Percentiles rank a stretch among this genome's conserved stretches.
Conservation (phyloP, 2,888 invertebrate species). For the Aspidiotus destructor region DNA sequence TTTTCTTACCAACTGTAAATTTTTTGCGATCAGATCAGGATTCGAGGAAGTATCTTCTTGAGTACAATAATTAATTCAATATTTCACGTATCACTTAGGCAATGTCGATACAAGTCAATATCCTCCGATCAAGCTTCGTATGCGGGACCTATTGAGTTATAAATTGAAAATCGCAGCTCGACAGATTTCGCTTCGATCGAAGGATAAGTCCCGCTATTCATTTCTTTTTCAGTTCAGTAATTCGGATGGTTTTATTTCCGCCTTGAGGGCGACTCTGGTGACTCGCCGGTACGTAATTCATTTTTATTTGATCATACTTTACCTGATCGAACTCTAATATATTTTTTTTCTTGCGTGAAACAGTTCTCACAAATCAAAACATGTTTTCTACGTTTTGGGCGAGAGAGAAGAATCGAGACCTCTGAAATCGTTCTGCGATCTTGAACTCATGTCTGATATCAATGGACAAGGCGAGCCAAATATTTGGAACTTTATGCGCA, state of each 20-base stretch:
- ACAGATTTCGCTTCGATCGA: conserved; percentile 26
- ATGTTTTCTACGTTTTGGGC: conserved; percentile 25
- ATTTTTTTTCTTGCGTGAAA: background rate
- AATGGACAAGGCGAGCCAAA: conserved; percentile 48
- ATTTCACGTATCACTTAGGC: background rate
- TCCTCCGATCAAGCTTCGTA: conserved; percentile 11
- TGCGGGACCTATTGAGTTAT: conserved; percentile 58
- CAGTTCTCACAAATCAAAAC: conserved; percentile 3
- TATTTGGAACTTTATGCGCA: conserved; percentile 55
- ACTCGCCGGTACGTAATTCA: conserved; percentile 41
- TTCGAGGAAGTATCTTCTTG: too few species aligned
- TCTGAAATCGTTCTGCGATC: conserved; percentile 44
- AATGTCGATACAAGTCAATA: conserved; percentile 18
- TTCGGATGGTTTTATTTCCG: conserved; percentile 62
- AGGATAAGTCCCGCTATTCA: conserved; percentile 44
- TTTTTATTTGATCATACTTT: background rate
- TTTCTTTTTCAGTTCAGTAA: conserved; percentile 84
- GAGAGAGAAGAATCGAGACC: conserved; percentile 34
- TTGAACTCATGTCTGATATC: conserved; percentile 65
- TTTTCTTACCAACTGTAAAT: too few species aligned
- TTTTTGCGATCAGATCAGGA: too few species aligned
- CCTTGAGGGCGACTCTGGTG: conserved; percentile 53
- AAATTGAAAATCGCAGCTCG: conserved; percentile 44
- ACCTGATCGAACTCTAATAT: background rate
- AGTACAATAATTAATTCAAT: too few species aligned